phyloP scores from a whole-genome alignment of 2,113 vertebrate genomes.

The Cavia aperea region DNA sequence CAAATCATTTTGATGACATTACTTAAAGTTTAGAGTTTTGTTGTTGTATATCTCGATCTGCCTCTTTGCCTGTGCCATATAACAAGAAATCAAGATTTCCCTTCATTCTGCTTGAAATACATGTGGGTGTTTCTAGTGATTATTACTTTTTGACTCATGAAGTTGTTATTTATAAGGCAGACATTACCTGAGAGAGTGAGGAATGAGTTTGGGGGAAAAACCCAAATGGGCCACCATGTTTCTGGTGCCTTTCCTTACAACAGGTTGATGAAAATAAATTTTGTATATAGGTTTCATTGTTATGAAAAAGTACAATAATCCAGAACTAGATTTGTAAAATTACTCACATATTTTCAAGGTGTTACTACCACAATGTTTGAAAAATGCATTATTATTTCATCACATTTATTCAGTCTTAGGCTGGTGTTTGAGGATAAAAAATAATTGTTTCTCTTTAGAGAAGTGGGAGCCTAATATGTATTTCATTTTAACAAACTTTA shows the following conservation, averaged over 20 bases:
- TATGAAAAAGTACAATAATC: not conserved
- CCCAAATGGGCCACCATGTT: slow-evolving; percentile 40
- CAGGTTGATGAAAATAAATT: not conserved
- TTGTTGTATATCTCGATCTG: slow-evolving; percentile 67
- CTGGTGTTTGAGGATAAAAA: not conserved
- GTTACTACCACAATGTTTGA: not conserved
- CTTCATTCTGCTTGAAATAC: slow-evolving; percentile 72
- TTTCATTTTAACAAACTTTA: slow-evolving; percentile 38
- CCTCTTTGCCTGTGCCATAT: slow-evolving; percentile 67
- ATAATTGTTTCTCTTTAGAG: not conserved
- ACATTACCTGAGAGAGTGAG: slow-evolving; percentile 67
- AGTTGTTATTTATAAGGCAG: slow-evolving; percentile 75
- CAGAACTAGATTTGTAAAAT: not conserved
- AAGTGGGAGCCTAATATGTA: not conserved
- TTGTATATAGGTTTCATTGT: not conserved
- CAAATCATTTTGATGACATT: slow-evolving; percentile 76
- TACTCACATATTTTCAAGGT: not conserved
- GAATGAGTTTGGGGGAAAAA: slow-evolving; percentile 25
- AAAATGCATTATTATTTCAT: not conserved
- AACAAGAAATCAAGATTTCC: slow-evolving; percentile 69
- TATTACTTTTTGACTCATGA: slow-evolving; percentile 73
- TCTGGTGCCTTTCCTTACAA: slow-evolving; percentile 65
- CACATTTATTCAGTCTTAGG: not conserved
- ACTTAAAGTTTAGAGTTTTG: slow-evolving; percentile 76
- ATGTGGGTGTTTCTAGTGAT: slow-evolving; percentile 74